These are phyloP conservation scores for Pantala flavescens DNA, from an alignment of 1,140 invertebrate species.

Conservation along the genomic window DNA sequence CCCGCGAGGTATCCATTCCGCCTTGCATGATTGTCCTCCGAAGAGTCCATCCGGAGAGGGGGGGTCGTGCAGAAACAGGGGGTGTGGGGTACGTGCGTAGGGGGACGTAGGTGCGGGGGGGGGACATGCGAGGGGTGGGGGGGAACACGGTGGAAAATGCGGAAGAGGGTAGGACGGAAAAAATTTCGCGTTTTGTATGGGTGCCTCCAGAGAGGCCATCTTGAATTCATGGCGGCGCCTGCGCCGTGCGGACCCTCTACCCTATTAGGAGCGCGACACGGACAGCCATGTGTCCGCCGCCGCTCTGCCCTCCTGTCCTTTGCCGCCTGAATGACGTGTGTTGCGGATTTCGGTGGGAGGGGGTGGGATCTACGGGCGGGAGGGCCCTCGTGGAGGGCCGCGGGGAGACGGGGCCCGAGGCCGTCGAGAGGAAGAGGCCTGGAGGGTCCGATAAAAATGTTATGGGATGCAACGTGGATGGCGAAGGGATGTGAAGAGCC, in stretches of 20 bases:
- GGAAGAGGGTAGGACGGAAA: neutral
- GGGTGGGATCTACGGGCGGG: neutral
- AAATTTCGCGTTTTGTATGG: neutral
- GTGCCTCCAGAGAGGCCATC: neutral
- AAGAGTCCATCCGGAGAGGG: neutral
- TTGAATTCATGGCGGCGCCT: neutral
- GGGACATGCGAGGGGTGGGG: neutral
- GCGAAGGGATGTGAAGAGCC: neutral
- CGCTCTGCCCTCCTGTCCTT: neutral
- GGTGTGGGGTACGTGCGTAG: neutral
- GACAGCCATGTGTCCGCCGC: neutral
- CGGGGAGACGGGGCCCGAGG: neutral
- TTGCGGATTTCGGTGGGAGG: neutral
- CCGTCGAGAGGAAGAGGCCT: neutral
- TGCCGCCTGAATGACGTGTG: constrained; percentile 7
- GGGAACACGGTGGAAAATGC: neutral
- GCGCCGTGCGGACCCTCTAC: neutral
- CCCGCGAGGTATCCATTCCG: constrained; percentile 6
- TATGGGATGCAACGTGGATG: constrained; percentile 1
- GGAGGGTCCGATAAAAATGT: constrained; percentile 1
- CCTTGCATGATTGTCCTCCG: neutral
- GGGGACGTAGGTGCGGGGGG: neutral
- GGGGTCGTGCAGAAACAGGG: neutral
- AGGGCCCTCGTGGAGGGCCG: neutral
- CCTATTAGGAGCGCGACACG: neutral